phyloP scores from a whole-genome alignment of 2,113 vertebrate genomes.

The Phylloscopus trochiloides region DNA sequence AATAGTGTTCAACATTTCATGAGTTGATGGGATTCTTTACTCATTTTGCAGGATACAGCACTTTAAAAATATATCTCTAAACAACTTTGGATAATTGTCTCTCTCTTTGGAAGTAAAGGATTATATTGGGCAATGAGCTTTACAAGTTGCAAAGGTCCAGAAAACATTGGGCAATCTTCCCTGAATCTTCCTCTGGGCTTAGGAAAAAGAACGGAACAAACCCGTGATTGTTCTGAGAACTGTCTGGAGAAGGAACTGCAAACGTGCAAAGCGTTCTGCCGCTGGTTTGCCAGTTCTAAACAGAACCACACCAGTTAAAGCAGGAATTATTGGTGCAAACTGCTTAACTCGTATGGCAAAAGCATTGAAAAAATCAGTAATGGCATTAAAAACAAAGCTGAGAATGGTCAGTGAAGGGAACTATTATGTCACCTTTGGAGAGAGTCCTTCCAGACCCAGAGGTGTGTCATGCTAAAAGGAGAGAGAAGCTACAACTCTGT shows the following conservation, averaged over 20 bases:
- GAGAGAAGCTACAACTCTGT: background rate
- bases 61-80: background rate
- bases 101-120: background rate
- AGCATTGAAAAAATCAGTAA: background rate
- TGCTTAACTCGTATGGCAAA: background rate
- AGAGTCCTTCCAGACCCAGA: background rate
- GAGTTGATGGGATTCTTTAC: background rate
- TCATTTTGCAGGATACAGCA: background rate
- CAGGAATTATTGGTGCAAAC: background rate
- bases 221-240: background rate
- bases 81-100: background rate
- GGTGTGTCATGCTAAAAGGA: background rate
- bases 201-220: background rate
- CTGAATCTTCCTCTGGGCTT: background rate
- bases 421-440: background rate
- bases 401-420: background rate
- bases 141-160: background rate
- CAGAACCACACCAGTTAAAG: background rate
- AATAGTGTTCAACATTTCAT: background rate
- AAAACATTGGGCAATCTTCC: background rate
- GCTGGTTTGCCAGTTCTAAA: background rate
- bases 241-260: conserved; percentile 13
- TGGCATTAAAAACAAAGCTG: background rate
- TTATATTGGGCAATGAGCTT: background rate
- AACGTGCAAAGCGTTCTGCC: background rate